Percentiles rank a stretch among this genome's conserved stretches.
Conservation (phyloP, 2,797 vertebrate genomes). For the Pachyuromys duprasi region DNA sequence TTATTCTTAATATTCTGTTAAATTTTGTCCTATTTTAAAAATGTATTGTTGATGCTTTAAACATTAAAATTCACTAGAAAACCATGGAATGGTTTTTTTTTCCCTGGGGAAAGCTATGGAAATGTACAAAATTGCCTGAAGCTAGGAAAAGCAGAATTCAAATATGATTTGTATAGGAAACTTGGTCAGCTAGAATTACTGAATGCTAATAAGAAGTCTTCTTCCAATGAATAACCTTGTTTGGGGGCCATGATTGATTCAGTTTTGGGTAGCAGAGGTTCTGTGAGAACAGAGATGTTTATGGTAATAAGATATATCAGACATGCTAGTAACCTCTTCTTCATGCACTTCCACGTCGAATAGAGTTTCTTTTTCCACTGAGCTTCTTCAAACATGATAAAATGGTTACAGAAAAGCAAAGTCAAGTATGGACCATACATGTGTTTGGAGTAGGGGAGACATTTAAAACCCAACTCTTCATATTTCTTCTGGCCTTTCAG, state of each 20-base stretch:
- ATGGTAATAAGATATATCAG: conserved; percentile 26
- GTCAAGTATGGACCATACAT: background rate
- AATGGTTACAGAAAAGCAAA: conserved; percentile 1
- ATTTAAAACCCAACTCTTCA: background rate
- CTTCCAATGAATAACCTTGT: background rate
- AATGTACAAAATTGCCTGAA: conserved; percentile 56
- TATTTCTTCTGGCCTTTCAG: conserved; percentile 52
- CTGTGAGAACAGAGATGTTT: conserved; percentile 27
- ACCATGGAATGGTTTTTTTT: background rate
- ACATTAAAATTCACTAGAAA: conserved; percentile 40
- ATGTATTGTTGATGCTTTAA: conserved; percentile 29
- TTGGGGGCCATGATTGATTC: conserved; percentile 1
- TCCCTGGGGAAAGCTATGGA: background rate
- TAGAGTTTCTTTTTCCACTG: background rate
- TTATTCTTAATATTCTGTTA: conserved; percentile 43
- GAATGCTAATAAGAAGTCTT: conserved; percentile 39
- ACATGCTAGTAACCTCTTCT: conserved; percentile 27
- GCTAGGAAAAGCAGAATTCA: conserved; percentile 53
- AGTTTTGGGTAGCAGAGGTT: conserved; percentile 13
- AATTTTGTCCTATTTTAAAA: background rate
- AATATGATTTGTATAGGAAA: conserved; percentile 48
- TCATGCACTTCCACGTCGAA: background rate
- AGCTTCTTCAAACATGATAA: conserved; percentile 2
- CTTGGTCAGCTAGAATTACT: conserved; percentile 53
- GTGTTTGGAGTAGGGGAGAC: background rate